A percentile compares a stretch with the other conserved stretches of the same genome.
These are phyloP conservation scores for Tanypteryx hageni DNA, from an alignment of 2,888 invertebrate genomes.

Conservation along the genomic window DNA sequence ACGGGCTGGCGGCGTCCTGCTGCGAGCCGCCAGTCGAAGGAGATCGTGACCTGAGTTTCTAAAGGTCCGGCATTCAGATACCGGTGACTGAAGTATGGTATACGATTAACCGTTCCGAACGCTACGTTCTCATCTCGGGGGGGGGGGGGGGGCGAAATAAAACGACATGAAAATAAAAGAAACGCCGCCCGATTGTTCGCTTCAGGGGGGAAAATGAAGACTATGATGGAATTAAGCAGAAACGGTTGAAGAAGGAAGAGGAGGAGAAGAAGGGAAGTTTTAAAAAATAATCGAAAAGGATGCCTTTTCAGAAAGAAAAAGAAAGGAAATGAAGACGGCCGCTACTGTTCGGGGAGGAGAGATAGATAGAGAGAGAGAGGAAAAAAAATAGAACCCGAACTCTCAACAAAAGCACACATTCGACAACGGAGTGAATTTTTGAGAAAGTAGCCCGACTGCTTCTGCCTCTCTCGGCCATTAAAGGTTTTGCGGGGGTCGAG, in stretches of 20 bases:
- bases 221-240: not conserved
- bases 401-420: constrained; percentile 47
- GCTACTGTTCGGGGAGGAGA: not conserved
- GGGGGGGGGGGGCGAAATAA: not conserved
- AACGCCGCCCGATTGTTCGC: not conserved
- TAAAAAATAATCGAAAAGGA: not conserved
- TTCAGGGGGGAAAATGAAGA: not conserved
- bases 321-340: not conserved
- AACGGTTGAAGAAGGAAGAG: not conserved
- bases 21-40: not conserved
- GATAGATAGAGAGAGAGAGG: not conserved
- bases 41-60: constrained; percentile 30
- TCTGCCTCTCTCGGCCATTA: constrained; percentile 35
- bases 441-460: constrained; percentile 43
- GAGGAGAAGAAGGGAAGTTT: not conserved
- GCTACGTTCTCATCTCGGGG: not conserved
- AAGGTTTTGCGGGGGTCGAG: constrained; percentile 37
- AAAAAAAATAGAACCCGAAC: not conserved
- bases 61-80: constrained; percentile 48
- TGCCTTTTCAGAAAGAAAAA: not conserved
- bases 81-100: constrained; percentile 52
- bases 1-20: not conserved
- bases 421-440: constrained; percentile 45
- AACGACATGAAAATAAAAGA: not conserved
- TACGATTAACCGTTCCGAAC: constrained; percentile 48